Evolutionary conservation across 1,140 invertebrate genomes (phyloP), one percentile per base, ranked within the genome.

Genomic region (Drosophila novamexicana): DNA sequence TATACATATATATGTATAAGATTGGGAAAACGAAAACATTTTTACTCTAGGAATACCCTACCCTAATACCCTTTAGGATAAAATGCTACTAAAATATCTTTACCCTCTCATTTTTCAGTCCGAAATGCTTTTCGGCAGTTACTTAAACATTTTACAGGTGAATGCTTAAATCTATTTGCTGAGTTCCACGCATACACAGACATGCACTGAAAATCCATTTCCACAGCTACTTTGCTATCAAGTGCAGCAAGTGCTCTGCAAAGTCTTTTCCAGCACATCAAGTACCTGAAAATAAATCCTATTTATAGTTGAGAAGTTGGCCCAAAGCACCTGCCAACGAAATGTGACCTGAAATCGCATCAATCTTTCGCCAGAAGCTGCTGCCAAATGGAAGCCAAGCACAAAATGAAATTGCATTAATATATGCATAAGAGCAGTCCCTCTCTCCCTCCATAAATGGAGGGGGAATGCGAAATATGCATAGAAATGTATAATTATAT

Each of bases 401-500:
- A 62, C 70, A 32, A 57, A 75, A 75, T 62, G 39, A 63, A 75
- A 75, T 75, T 75, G 37, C 58, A 63, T 75, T 53, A 68, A 72
- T 45, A 72, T 66, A 58, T 34, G 34, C 44, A 50, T 18, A 45
- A 32, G 12, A 44, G 22, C 18, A 44, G 39, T 14, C 8, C n/a
- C 5, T 6, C 3, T 49, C 47, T 29, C 18, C 6, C 44, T 10
- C 40, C 9, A 36, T 32, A 36, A 4, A 42, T 37, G 22, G 22
- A 4, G 5, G 4, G 22, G 22, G 4, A 18, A 39, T 32, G n/a
- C 22, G 7, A 61, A 54, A 54, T 42, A 39, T 68, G 42, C 49
- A 74, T 34, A 56, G 56, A 29, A 61, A 49, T 69, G 39, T 53
- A 61, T 74, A 74, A 68, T 68, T 69, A 61, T 61, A 66, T 71